Base-by-base conservation (phyloP, 2,113 vertebrate genomes). In the Geococcyx californianus region DNA sequence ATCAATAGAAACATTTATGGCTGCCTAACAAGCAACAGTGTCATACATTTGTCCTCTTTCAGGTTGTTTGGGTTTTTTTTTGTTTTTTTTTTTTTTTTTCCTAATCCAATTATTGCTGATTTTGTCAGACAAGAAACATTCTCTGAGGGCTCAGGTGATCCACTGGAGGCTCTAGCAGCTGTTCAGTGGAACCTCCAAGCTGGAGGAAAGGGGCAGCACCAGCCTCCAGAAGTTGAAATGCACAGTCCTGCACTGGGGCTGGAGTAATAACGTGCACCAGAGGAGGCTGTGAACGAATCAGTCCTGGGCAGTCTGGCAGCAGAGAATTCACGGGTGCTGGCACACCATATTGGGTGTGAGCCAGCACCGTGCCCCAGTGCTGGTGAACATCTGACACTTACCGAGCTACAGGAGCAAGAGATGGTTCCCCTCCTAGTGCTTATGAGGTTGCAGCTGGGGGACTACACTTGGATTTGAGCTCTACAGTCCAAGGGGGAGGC, bases 311-410 rank as follows among this genome's bases (percentile, higher is more conserved):
- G 33, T 20, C 45, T 23, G 51, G 59, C 19, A 66, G 38, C 28
- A 83, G 59, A 66, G 40, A 44, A 49, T 45, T 12, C 0, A 0
- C 29, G 47, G 17, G 23, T 44, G 28, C 40, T 45, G 40, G 23
- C 60, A 74, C 8, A n/a, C 26, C 28, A 55, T 1, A 0, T 3
- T 44, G 42, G 8, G 14, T 5, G 1, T 34, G 9, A 56, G 17
- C 74, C 55, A 52, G 10, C 10, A 15, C n/a, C 29, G 26, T 36
- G 18, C 21, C 58, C n/a, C 2, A 0, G 26, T 54, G 16, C 70
- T 38, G 42, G 26, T n/a, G 55, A 38, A 69, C 10, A 7, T 24
- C 66, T 44, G 42, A 31, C 29, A 16, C 23, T 29, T 91, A 8
- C 15, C 26, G 56, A 75, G 44, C 18, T 58, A 7, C 5, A 3